phyloP scores from a whole-genome alignment of 2,888 invertebrate genomes.

The Drosophila koepferae region DNA sequence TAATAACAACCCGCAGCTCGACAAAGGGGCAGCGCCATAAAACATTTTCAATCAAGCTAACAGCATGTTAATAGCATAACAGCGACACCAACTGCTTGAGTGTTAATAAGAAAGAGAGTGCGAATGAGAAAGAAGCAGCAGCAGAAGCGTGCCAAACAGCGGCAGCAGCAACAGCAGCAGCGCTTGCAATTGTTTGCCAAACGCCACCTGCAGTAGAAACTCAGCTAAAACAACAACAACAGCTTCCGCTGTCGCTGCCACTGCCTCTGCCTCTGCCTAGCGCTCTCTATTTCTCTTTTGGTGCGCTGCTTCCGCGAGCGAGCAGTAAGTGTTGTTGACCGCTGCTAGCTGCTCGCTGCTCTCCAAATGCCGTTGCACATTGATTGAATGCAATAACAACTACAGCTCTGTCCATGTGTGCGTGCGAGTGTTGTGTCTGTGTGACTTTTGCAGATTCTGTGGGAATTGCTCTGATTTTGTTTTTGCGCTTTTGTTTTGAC shows the following conservation, averaged over 20 bases:
- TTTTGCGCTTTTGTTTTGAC: conserved; percentile 60
- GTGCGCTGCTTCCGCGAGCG: conserved; percentile 57
- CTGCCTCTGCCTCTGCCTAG: conserved; percentile 11
- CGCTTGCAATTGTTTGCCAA: conserved; percentile 63
- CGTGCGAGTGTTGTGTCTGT: conserved; percentile 19
- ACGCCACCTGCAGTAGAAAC: conserved; percentile 51
- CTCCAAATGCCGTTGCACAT: conserved; percentile 73
- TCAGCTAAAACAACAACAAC: conserved; percentile 27
- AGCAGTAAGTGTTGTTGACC: conserved; percentile 75
- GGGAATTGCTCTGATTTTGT: conserved; percentile 77
- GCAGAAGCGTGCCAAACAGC: conserved; percentile 57
- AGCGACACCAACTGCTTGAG: conserved; percentile 48
- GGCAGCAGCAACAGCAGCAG: conserved; percentile 20
- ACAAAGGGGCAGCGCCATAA: conserved; percentile 56
- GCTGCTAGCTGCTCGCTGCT: conserved; percentile 54
- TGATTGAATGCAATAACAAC: conserved; percentile 72
- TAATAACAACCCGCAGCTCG: conserved; percentile 2
- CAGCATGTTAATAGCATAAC: conserved; percentile 75
- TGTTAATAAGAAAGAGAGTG: conserved; percentile 35
- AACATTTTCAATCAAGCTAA: conserved; percentile 78
- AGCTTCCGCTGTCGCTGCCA: conserved; percentile 37
- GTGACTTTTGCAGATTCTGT: conserved; percentile 62
- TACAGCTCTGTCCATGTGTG: conserved; percentile 24
- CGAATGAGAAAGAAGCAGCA: conserved; percentile 7
- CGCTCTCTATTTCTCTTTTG: conserved; percentile 26